A percentile compares a stretch with the other conserved stretches of the same genome.
Conservation (phyloP, 2,888 invertebrate species). For the Microdon myrmicae region DNA sequence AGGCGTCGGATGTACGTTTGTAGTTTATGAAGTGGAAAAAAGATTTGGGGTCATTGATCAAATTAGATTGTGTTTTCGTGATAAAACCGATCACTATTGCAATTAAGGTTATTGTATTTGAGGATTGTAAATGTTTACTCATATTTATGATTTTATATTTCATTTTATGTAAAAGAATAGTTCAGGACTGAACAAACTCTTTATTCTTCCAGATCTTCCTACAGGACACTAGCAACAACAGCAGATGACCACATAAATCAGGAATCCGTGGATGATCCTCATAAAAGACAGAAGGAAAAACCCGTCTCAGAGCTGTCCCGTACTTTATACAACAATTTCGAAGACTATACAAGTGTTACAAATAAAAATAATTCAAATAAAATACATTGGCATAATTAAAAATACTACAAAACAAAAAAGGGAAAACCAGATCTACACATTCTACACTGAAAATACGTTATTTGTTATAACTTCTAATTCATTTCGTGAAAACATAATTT, state of each 20-base stretch:
- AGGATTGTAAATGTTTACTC: too few species aligned
- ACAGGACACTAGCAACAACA: constrained; percentile 33
- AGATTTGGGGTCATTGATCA: too few species aligned
- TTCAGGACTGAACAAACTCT: background rate
- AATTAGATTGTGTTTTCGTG: too few species aligned
- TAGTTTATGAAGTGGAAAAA: too few species aligned
- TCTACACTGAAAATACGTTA: too few species aligned
- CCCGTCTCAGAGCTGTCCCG: constrained; percentile 45
- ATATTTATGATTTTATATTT: too few species aligned
- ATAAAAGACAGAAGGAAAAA: constrained; percentile 44
- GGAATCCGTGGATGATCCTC: constrained; percentile 32
- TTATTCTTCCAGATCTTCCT: constrained; percentile 23
- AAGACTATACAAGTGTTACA: constrained; percentile 24
- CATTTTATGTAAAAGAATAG: too few species aligned
- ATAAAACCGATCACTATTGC: too few species aligned
- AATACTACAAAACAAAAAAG: too few species aligned
- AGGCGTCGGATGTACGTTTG: too few species aligned
- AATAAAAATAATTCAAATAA: constrained; percentile 14
- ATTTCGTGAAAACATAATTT: constrained; percentile 19
- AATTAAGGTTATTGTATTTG: too few species aligned
- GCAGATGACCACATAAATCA: constrained; percentile 41
- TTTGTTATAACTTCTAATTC: constrained; percentile 39
- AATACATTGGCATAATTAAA: constrained; percentile 28
- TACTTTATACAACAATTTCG: constrained; percentile 18
- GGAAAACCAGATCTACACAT: constrained; percentile 36